Evolutionary conservation across 2,113 vertebrate genomes (phyloP), one percentile per base, ranked within the genome.

Genomic region (Orientallactaga bullata): DNA sequence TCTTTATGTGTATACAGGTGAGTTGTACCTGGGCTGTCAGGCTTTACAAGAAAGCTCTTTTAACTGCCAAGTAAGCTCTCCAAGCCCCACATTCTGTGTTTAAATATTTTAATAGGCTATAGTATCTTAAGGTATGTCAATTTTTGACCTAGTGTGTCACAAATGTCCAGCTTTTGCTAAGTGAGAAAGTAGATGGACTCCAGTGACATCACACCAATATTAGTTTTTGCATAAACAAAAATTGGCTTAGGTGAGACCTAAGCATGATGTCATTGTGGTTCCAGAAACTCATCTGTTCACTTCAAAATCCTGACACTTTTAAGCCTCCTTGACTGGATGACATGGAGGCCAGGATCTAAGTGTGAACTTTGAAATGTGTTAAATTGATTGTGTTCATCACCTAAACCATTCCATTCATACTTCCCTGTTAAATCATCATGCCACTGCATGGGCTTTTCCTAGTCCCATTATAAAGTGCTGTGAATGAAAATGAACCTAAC

Each of bases 171-270:
- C 85, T 88, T 94, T 92, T 84, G 74, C 71, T 94, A 97, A 96
- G 79, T 65, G 93, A 77, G 84, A 97, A 95, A 78, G 91, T 93
- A 78, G 51, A 15, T 66, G 95, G 20, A 72, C 95, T 96, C 96
- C 96, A 90, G 73, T 90, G 91, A 3, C 0, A 91, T 93, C 55
- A 66, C 58, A 0, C 0, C 80, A 96, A 35, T 76, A 72, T 79
- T 86, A 85, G 21, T 79, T 94, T 97, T 91, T 97, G 80, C 89
- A 71, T 86, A 94, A 94, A 89, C 94, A 94, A 85, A 96, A 89
- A 37, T 93, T 95, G 7, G 3, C 26, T 74, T 63, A 65, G 32
- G 24, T 81, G 65, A 39, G 42, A 78, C 17, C 32, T 60, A 47
- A 0, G 63, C 28, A 18, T 71, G 55, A 81, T 3, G 24, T 39